Percentiles rank a stretch among this genome's conserved stretches.
phyloP scores from a whole-genome alignment of 2,797 vertebrate genomes.

The Cephalopachus bancanus region DNA sequence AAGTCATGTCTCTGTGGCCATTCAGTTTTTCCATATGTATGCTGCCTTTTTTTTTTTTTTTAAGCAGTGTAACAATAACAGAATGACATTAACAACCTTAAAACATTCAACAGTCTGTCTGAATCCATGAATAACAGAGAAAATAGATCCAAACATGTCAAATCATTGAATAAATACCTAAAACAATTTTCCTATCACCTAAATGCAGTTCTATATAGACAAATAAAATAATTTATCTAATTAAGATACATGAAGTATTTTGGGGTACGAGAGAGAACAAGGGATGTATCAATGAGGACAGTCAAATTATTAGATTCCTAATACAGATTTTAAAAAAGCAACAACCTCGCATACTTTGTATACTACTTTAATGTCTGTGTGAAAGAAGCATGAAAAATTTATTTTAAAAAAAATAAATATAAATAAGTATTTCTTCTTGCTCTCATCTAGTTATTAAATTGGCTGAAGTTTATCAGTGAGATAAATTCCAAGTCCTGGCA shows the following conservation, averaged over 20 bases:
- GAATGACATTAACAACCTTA: neutral
- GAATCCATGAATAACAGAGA: neutral
- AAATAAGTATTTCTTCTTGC: too few species aligned
- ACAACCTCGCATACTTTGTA: neutral
- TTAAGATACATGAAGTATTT: neutral
- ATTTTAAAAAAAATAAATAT: neutral
- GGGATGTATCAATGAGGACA: neutral
- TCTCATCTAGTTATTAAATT: conserved; percentile 37
- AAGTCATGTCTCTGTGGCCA: neutral
- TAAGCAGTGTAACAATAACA: neutral
- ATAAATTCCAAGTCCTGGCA: conserved; percentile 18
- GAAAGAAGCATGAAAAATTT: neutral
- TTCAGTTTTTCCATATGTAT: neutral
- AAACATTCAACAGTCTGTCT: neutral
- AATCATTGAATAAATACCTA: neutral
- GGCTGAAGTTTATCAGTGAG: conserved; percentile 37
- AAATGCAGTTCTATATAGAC: neutral
- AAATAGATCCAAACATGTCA: conserved; percentile 30
- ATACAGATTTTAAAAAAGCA: neutral
- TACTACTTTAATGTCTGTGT: neutral
- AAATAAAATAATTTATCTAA: neutral
- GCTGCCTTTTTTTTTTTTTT: neutral
- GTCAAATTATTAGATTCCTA: neutral
- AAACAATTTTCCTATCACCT: neutral
- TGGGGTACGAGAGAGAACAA: neutral